Conservation (phyloP, 2,113 vertebrate species). For the Saguinus imperator region DNA sequence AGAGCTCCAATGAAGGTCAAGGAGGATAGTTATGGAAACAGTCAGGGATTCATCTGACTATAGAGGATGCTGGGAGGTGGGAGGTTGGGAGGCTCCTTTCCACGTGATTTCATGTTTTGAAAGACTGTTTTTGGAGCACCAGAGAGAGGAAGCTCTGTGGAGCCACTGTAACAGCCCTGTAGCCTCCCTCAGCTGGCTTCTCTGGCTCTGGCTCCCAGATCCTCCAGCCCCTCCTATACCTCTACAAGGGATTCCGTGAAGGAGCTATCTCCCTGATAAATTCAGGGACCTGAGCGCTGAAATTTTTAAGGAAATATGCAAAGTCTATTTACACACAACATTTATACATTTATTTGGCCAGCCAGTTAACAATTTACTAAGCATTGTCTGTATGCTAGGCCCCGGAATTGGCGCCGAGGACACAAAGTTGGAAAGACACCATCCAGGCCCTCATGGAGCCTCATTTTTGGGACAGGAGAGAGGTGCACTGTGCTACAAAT, state of each 20-base stretch:
- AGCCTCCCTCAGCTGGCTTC: too few species aligned
- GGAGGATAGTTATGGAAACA: neutral
- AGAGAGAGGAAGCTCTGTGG: neutral
- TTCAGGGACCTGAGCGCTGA: neutral
- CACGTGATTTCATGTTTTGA: neutral
- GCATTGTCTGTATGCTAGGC: neutral
- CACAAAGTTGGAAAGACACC: neutral
- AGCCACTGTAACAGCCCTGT: neutral
- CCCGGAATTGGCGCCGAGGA: neutral
- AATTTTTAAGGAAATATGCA: neutral
- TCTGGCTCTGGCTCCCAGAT: neutral
- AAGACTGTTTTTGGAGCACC: neutral
- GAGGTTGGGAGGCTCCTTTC: neutral
- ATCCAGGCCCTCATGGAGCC: fast-evolving
- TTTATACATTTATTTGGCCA: neutral
- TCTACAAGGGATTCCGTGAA: neutral
- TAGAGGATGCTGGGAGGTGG: neutral
- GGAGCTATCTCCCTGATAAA: neutral
- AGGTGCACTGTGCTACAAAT: neutral
- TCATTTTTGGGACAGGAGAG: neutral
- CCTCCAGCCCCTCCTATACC: neutral
- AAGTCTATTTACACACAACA: neutral
- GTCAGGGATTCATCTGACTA: neutral
- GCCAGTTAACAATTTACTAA: neutral
- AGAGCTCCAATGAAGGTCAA: neutral